Percentiles rank a stretch among this genome's conserved stretches.
These are phyloP conservation scores for Hipposideros armiger DNA, from an alignment of 2,113 vertebrate genomes.

Conservation along the genomic window DNA sequence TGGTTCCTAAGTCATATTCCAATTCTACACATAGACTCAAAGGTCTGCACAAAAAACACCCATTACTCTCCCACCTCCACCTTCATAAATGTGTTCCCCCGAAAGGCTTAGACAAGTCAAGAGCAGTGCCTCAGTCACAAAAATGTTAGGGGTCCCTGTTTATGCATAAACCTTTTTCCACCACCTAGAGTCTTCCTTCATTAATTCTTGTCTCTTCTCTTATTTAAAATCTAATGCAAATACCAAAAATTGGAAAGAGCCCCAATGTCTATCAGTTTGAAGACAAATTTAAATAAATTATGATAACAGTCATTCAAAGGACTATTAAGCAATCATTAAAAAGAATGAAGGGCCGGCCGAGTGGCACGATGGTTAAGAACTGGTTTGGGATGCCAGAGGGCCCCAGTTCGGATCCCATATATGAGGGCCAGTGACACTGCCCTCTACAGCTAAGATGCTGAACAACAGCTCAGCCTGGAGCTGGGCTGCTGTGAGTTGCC, in stretches of 20 bases:
- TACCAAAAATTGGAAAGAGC: conserved; percentile 32
- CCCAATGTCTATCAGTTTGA: not conserved
- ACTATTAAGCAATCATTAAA: not conserved
- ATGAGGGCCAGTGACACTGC: too few relatives aligned
- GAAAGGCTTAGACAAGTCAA: not conserved
- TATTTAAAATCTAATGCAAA: conserved; percentile 58
- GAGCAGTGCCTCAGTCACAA: not conserved
- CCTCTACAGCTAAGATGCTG: too few relatives aligned
- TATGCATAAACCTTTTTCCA: not conserved
- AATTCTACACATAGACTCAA: not conserved
- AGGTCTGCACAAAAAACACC: not conserved
- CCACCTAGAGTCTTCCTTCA: not conserved
- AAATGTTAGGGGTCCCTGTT: not conserved
- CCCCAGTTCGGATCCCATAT: too few relatives aligned
- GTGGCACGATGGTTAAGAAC: too few relatives aligned
- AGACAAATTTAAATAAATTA: conserved; percentile 40
- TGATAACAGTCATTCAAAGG: not conserved
- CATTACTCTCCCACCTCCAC: not conserved
- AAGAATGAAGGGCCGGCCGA: not conserved
- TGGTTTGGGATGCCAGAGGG: too few relatives aligned
- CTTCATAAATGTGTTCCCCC: not conserved
- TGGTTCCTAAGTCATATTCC: not conserved
- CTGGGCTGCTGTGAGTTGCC: too few relatives aligned
- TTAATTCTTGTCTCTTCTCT: conserved; percentile 37
- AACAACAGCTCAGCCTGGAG: too few relatives aligned